phyloP scores from a whole-genome alignment of 2,888 invertebrate genomes.

The Lepas anatifera region DNA sequence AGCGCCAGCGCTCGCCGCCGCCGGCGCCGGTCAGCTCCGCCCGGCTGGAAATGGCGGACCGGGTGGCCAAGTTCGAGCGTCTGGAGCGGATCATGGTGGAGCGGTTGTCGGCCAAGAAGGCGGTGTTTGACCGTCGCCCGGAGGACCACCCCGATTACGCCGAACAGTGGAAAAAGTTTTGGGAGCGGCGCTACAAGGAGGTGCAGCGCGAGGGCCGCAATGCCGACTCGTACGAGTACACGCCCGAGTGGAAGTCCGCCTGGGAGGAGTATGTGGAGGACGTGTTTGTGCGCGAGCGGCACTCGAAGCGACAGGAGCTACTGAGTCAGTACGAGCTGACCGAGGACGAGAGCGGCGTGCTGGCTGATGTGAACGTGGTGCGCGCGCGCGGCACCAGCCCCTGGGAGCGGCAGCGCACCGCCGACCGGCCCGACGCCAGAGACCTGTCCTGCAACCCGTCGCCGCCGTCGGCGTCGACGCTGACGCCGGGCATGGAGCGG shows the following conservation, averaged over 20 bases:
- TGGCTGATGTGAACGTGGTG: background rate
- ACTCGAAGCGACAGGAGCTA: slow-evolving; percentile 52
- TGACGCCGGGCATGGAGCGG: too few species aligned
- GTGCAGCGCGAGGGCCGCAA: slow-evolving; percentile 60
- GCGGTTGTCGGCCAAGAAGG: slow-evolving; percentile 11
- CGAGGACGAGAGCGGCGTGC: slow-evolving; percentile 34
- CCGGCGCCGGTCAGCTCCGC: background rate
- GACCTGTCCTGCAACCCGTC: background rate
- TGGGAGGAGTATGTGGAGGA: slow-evolving; percentile 75
- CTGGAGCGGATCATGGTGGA: slow-evolving; percentile 1
- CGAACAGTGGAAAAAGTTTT: slow-evolving; percentile 81
- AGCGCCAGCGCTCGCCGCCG: background rate
- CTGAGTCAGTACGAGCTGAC: slow-evolving; percentile 46
- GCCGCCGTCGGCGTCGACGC: background rate
- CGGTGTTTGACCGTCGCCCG: slow-evolving; percentile 53
- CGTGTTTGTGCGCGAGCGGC: slow-evolving; percentile 55
- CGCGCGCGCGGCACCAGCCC: background rate
- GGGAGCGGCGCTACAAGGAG: slow-evolving; percentile 71
- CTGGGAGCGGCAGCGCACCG: background rate
- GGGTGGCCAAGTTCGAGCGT: background rate
- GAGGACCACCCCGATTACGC: slow-evolving; percentile 79
- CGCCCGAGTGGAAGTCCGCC: slow-evolving; percentile 75
- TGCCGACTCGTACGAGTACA: slow-evolving; percentile 67
- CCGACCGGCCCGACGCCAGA: background rate
- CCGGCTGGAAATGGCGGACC: background rate